phyloP scores from a whole-genome alignment of 2,888 invertebrate genomes.

The Apocheima hispidaria region DNA sequence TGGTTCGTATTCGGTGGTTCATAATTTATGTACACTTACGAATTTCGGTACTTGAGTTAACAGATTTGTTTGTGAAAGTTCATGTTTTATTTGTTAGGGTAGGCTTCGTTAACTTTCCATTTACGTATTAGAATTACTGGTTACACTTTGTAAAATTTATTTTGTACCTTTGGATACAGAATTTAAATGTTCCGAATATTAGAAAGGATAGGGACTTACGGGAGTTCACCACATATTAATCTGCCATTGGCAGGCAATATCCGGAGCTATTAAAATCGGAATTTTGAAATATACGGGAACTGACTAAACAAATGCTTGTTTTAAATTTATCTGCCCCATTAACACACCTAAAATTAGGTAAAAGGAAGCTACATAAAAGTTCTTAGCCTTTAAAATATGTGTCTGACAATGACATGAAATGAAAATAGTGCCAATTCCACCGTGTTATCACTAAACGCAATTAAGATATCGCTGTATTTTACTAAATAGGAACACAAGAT shows the following conservation, averaged over 20 bases:
- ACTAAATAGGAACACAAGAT: too few species aligned
- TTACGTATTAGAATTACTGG: neutral
- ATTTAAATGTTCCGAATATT: neutral
- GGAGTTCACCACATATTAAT: conserved; percentile 29
- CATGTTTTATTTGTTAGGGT: neutral
- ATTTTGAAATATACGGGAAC: neutral
- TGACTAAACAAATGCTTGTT: conserved; percentile 1
- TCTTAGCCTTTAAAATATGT: neutral
- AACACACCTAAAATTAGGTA: neutral
- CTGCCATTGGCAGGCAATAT: conserved; percentile 22
- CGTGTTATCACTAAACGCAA: too few species aligned
- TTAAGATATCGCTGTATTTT: too few species aligned
- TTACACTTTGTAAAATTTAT: neutral
- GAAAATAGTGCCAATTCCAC: too few species aligned
- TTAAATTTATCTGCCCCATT: neutral
- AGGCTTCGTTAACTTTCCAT: neutral
- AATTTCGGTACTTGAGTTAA: neutral
- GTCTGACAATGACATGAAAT: too few species aligned
- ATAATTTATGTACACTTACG: conserved; percentile 17
- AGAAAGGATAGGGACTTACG: neutral
- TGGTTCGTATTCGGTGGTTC: conserved; percentile 21
- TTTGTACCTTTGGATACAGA: neutral
- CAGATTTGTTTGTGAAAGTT: conserved; percentile 2
- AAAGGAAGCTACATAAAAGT: neutral
- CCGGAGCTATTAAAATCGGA: conserved; percentile 24